These are phyloP conservation scores for Fistularia tabacaria DNA, from an alignment of 2,797 vertebrate genomes.

Conservation along the genomic window DNA sequence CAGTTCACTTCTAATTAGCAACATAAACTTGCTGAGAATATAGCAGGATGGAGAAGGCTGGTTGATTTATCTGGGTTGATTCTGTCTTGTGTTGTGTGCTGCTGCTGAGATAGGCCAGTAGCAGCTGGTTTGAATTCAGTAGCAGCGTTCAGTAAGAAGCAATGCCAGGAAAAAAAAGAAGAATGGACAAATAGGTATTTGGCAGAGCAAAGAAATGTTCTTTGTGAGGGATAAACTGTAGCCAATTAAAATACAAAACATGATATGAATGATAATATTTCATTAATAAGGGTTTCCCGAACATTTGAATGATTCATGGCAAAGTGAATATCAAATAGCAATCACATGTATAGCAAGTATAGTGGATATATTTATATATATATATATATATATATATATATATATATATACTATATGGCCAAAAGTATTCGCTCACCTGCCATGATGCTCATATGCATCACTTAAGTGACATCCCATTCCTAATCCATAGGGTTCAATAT, in stretches of 20 bases:
- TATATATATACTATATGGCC: no score
- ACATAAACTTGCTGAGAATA: constrained; percentile 44
- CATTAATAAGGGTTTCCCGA: constrained; percentile 4
- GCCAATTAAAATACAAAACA: constrained; percentile 9
- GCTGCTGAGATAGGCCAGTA: constrained; percentile 59
- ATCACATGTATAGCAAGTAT: no score
- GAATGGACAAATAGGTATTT: constrained; percentile 49
- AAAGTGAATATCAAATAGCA: constrained; percentile 1
- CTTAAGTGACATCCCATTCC: no score
- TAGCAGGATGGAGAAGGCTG: constrained; percentile 33
- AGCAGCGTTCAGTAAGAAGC: constrained; percentile 31
- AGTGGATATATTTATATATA: no score
- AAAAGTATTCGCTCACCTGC: no score
- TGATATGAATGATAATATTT: neutral
- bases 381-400: no score
- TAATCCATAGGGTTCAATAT: no score
- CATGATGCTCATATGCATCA: no score
- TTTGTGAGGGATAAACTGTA: constrained; percentile 13
- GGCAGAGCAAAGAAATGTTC: constrained; percentile 33
- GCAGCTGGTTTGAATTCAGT: constrained; percentile 38
- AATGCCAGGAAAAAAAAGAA: constrained; percentile 43
- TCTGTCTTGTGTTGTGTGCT: constrained; percentile 43
- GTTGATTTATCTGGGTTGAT: constrained; percentile 55
- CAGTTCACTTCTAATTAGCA: constrained; percentile 67
- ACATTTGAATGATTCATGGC: constrained; percentile 8